Percentiles rank a stretch among this genome's conserved stretches.
Evolutionary conservation across 2,888 invertebrate species (phyloP).

Genomic region (Epiperipatus broadwayi): DNA sequence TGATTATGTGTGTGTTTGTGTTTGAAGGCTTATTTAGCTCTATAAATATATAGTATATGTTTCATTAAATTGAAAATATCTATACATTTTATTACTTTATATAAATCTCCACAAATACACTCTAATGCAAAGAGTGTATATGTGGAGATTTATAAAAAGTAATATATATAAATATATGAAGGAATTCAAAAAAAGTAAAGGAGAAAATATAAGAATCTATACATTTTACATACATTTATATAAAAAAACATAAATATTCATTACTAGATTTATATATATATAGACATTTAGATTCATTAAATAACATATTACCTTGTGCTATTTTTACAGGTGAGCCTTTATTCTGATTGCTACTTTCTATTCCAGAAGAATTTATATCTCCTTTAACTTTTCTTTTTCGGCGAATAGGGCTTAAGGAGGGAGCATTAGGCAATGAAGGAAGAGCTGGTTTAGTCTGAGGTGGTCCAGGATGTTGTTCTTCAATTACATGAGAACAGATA

Average conservation of each 20-base stretch:
- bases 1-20: no score
- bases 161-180: no score
- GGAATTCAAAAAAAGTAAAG: no score
- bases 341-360: conserved; percentile 1
- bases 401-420: conserved; percentile 29
- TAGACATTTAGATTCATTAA: not conserved
- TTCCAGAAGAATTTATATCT: conserved; percentile 4
- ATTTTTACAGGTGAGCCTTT: conserved; percentile 16
- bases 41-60: no score
- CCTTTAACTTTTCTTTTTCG: conserved; percentile 25
- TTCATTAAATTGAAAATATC: no score
- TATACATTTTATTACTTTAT: no score
- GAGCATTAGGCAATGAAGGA: conserved; percentile 28
- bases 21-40: no score
- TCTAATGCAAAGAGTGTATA: no score
- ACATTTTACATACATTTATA: no score
- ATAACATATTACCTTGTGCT: not conserved
- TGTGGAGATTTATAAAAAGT: no score
- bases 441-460: conserved; percentile 37
- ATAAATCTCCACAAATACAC: no score
- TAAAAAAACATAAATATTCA: conserved; percentile 5
- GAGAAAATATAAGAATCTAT: no score
- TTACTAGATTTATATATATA: not conserved
- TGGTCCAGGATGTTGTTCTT: conserved; percentile 36
- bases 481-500: conserved; percentile 52